Evolutionary conservation across 2,113 vertebrate genomes (phyloP).

Genomic region (Pterophyllum scalare): DNA sequence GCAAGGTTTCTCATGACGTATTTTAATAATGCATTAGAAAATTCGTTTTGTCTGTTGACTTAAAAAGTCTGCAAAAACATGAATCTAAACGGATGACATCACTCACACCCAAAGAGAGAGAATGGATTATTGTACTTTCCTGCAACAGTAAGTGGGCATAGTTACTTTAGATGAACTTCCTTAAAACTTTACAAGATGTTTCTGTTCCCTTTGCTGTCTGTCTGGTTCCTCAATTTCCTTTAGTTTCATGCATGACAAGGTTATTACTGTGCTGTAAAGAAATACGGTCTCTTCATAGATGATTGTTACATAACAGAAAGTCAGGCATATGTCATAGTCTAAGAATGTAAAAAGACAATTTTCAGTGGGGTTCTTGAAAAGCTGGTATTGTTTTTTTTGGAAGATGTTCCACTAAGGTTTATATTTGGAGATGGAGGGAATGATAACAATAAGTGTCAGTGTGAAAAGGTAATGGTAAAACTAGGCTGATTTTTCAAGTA

Average conservation of each 20-base stretch:
- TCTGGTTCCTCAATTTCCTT: not conserved
- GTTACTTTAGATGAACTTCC: not conserved
- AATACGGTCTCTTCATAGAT: not conserved
- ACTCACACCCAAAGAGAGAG: not conserved
- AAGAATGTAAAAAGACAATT: not conserved
- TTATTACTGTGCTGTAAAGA: not conserved
- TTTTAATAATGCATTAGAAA: not conserved
- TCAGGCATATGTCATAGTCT: not conserved
- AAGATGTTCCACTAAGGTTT: too few species aligned
- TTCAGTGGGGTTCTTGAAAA: not conserved
- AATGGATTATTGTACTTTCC: not conserved
- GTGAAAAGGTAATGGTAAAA: not conserved
- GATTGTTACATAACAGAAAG: not conserved
- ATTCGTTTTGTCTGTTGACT: not conserved
- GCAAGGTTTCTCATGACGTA: not conserved
- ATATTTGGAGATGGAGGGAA: too few species aligned
- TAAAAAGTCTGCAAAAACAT: not conserved
- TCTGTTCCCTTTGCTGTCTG: not conserved
- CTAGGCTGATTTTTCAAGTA: not conserved
- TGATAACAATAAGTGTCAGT: not conserved
- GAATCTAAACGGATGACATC: not conserved
- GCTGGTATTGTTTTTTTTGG: too few species aligned
- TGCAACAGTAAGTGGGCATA: not conserved
- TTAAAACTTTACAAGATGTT: not conserved
- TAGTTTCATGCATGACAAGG: not conserved